Conservation (phyloP, 2,888 invertebrate genomes). For the Stenichneumon culpator region DNA sequence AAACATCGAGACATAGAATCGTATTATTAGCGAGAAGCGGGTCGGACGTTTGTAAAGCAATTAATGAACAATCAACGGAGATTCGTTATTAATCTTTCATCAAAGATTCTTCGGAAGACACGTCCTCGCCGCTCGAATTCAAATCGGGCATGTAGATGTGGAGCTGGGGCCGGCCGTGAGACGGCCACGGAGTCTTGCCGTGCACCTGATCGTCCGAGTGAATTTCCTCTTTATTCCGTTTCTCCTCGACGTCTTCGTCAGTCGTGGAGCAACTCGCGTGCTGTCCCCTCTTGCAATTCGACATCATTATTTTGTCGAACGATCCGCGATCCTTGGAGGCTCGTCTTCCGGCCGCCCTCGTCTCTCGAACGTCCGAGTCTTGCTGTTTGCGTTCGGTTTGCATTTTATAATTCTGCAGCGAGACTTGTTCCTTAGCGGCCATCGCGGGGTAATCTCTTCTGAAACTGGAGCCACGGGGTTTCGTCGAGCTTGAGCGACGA, state of each 20-base stretch:
- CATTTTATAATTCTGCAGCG: conserved; percentile 72
- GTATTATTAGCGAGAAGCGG: conserved; percentile 39
- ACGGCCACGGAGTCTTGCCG: conserved; percentile 71
- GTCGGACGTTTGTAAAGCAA: background rate
- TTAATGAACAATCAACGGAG: conserved; percentile 35
- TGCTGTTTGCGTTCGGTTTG: conserved; percentile 64
- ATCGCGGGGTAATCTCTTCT: conserved; percentile 51
- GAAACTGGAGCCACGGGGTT: conserved; percentile 21
- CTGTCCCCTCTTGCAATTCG: conserved; percentile 30
- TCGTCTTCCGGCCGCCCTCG: conserved; percentile 13
- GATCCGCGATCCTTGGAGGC: conserved; percentile 36
- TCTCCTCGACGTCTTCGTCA: conserved; percentile 2
- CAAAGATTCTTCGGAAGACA: conserved; percentile 79
- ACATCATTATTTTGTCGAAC: conserved; percentile 43
- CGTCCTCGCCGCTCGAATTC: conserved; percentile 71
- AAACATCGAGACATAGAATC: conserved; percentile 30
- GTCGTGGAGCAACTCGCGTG: background rate
- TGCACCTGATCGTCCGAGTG: conserved; percentile 9
- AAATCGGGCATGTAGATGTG: conserved; percentile 81
- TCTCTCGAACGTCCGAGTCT: conserved; percentile 6
- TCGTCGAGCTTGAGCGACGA: background rate
- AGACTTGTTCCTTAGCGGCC: conserved; percentile 63
- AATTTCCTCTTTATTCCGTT: conserved; percentile 36
- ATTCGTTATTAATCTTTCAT: conserved; percentile 66
- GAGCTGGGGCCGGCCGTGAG: conserved; percentile 85